Conservation (phyloP, 1,140 invertebrate species). For the Sarcophaga peregrina region DNA sequence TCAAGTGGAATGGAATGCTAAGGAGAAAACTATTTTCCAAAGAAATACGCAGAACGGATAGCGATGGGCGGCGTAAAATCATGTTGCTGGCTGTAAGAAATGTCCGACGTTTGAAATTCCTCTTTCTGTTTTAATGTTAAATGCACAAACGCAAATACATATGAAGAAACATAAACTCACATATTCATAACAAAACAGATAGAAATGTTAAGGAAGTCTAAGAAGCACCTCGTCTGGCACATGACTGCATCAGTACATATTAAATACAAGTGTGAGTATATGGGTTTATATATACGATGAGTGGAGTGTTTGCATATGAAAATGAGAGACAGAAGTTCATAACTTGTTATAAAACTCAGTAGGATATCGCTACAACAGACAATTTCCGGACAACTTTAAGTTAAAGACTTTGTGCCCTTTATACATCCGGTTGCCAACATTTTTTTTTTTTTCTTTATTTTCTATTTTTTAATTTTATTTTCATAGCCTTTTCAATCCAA, state of each 20-base stretch:
- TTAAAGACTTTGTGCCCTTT: slow-evolving; percentile 51
- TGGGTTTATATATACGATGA: too few species aligned
- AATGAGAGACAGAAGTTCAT: slow-evolving; percentile 53
- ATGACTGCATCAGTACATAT: background rate
- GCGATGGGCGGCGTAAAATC: background rate
- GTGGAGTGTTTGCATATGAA: too few species aligned
- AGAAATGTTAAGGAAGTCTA: background rate
- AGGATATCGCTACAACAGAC: slow-evolving; percentile 65
- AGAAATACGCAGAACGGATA: background rate
- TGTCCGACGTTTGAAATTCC: slow-evolving; percentile 29
- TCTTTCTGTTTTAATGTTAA: slow-evolving; percentile 25
- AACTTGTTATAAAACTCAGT: slow-evolving; percentile 64
- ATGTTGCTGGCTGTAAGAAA: slow-evolving; percentile 29
- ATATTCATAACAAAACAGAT: background rate
- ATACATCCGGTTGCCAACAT: slow-evolving; percentile 31
- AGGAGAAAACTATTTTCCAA: background rate
- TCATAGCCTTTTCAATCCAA: background rate
- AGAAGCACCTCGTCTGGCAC: background rate
- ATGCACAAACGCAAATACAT: background rate
- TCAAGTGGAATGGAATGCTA: background rate
- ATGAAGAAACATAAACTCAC: background rate
- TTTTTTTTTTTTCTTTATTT: background rate
- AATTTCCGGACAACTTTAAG: slow-evolving; percentile 64
- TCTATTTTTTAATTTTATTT: background rate
- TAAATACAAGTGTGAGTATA: background rate